phyloP scores from a whole-genome alignment of 2,797 vertebrate genomes.

The Echeneis naucrates region DNA sequence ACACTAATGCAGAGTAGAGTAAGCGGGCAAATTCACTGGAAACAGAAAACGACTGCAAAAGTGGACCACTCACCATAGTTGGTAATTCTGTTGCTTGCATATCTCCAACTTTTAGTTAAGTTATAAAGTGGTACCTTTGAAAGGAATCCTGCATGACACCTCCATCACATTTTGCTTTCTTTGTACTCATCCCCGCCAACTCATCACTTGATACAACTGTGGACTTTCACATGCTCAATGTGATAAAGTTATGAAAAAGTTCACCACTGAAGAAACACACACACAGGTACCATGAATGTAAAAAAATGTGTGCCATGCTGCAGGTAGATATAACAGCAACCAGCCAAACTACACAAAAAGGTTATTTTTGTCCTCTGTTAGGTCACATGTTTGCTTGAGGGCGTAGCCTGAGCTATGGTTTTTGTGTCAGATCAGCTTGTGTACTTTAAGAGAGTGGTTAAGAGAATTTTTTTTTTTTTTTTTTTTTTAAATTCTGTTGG shows the following conservation, averaged over 20 bases:
- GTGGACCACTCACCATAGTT: neutral
- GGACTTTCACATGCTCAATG: constrained; percentile 30
- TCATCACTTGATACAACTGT: constrained; percentile 20
- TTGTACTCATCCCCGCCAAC: neutral
- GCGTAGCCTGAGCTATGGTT: neutral
- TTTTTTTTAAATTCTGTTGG: neutral
- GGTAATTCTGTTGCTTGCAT: neutral
- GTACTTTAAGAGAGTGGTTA: neutral
- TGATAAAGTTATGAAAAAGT: constrained; percentile 42
- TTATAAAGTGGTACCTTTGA: neutral
- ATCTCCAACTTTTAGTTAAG: neutral
- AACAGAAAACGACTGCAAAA: neutral
- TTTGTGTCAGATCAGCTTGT: constrained; percentile 23
- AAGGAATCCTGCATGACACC: neutral
- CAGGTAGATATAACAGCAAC: constrained; percentile 54
- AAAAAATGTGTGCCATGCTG: constrained; percentile 43
- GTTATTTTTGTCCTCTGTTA: constrained; percentile 56
- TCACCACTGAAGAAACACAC: constrained; percentile 24
- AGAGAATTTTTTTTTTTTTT: constrained; percentile 16
- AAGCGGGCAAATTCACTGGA: neutral
- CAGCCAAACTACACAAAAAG: constrained; percentile 60
- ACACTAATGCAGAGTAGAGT: neutral
- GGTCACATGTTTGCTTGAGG: constrained; percentile 50
- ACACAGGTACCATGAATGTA: too few relatives aligned
- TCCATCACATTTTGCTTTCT: neutral